These are phyloP conservation scores for Aradus depressus DNA, from an alignment of 2,888 invertebrate genomes.

Conservation along the genomic window DNA sequence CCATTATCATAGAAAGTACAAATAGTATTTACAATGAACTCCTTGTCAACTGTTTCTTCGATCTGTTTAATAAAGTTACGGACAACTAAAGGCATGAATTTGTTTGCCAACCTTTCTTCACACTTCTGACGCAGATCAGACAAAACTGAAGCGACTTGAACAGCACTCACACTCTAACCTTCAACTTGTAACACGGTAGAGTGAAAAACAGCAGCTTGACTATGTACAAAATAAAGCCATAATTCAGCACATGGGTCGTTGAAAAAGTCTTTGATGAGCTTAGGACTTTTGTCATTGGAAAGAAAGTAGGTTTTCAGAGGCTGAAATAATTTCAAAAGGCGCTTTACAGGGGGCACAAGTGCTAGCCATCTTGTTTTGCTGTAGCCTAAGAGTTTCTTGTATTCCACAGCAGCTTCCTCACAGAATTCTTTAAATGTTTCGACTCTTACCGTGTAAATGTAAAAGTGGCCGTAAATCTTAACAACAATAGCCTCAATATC, in stretches of 20 bases:
- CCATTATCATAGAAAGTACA: no score
- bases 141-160: no score
- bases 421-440: constrained; percentile 34
- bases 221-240: constrained; percentile 21
- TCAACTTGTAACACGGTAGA: constrained; percentile 14
- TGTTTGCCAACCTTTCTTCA: no score
- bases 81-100: no score
- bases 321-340: constrained; percentile 32
- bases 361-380: constrained; percentile 32
- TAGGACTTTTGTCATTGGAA: constrained; percentile 31
- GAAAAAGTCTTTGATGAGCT: constrained; percentile 31
- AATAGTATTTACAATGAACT: no score
- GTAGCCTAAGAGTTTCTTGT: constrained; percentile 30
- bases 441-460: constrained; percentile 34
- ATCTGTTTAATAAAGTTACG: no score
- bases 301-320: constrained; percentile 31
- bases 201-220: constrained; percentile 13
- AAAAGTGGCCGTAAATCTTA: constrained; percentile 35
- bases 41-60: no score
- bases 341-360: constrained; percentile 32
- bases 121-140: no score
- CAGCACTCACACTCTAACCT: no score
- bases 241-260: constrained; percentile 26
- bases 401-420: constrained; percentile 31
- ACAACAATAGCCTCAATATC: constrained; percentile 33